Percentiles rank a stretch among this genome's conserved stretches.
phyloP scores from a whole-genome alignment of 2,797 vertebrate species.

The Tokudaia tokunoshimensis region DNA sequence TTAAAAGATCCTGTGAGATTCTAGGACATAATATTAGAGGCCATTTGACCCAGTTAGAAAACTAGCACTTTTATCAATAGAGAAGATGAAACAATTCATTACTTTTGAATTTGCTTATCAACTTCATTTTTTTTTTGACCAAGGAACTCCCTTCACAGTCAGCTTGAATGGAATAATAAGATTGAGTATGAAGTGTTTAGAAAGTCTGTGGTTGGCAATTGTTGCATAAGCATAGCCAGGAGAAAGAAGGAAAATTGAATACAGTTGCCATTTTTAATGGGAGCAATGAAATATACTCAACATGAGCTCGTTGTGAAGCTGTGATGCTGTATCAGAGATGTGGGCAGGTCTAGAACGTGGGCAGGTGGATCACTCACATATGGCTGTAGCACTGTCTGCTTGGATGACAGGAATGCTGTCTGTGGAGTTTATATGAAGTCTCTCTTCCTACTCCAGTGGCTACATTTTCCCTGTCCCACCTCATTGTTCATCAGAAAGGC shows the following conservation, averaged over 20 bases:
- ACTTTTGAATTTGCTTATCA: background rate
- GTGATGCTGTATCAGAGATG: background rate
- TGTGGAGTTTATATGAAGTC: background rate
- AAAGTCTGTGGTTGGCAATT: background rate
- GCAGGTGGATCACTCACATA: background rate
- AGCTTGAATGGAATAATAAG: background rate
- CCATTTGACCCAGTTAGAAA: background rate
- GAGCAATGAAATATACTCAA: background rate
- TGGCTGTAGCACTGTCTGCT: background rate
- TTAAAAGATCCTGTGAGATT: background rate
- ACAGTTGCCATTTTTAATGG: background rate
- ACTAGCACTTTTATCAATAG: background rate
- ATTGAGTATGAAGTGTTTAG: background rate
- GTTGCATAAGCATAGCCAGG: background rate
- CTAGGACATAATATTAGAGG: background rate
- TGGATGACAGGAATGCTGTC: background rate
- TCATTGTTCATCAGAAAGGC: background rate
- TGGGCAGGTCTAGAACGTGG: background rate
- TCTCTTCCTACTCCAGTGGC: background rate
- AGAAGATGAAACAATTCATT: conserved; percentile 14
- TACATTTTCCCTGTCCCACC: background rate
- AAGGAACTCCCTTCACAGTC: background rate
- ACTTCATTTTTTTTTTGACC: conserved; percentile 6
- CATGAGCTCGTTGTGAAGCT: background rate
- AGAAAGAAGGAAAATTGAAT: background rate